A percentile compares a stretch with the other conserved stretches of the same genome.
These are phyloP conservation scores for Clarias gariepinus DNA, from an alignment of 2,113 vertebrate genomes.

Conservation along the genomic window DNA sequence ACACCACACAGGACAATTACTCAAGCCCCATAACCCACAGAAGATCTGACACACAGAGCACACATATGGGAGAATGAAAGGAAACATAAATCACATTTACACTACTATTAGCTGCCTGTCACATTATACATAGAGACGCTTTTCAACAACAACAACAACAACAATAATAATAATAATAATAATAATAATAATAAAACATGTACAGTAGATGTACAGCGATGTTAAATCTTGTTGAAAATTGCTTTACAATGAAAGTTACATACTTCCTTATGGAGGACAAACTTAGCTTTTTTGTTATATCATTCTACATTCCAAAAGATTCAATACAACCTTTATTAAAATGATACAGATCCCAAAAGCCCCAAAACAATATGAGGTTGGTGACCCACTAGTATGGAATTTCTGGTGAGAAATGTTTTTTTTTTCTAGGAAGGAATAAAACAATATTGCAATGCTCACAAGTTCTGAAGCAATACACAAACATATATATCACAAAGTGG, in stretches of 20 bases:
- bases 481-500: background rate
- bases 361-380: background rate
- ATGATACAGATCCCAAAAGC: background rate
- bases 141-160: background rate
- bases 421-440: background rate
- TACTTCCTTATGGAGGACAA: background rate
- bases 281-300: background rate
- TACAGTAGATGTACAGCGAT: background rate
- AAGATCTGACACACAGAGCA: constrained; percentile 16
- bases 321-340: background rate
- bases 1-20: constrained; percentile 31
- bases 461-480: background rate
- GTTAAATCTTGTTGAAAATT: background rate
- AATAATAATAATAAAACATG: background rate
- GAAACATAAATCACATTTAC: constrained; percentile 43
- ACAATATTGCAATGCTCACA: background rate
- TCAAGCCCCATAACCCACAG: constrained; percentile 3
- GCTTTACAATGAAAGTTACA: background rate
- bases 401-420: background rate
- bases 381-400: background rate
- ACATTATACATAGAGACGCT: background rate
- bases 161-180: background rate
- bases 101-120: constrained; percentile 29
- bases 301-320: background rate
- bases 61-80: constrained; percentile 18